phyloP scores from a whole-genome alignment of 2,113 vertebrate genomes.

The Lepidothrix coronata region DNA sequence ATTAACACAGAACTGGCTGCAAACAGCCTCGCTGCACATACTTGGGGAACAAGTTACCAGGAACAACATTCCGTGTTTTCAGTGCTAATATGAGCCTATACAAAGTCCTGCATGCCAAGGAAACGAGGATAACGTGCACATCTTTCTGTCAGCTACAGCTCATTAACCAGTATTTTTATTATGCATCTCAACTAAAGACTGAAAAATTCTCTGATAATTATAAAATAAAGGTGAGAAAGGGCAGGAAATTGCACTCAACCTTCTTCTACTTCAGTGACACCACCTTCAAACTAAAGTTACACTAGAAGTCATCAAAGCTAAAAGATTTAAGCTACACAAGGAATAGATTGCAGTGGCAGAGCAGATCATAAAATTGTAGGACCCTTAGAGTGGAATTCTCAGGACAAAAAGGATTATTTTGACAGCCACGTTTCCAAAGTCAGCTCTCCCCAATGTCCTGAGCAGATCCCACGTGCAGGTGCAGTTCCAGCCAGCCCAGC shows the following conservation, averaged over 20 bases:
- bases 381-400: not conserved
- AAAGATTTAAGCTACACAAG: not conserved
- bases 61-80: conserved; percentile 51
- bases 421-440: not conserved
- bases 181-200: not conserved
- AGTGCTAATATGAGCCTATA: conserved; percentile 25
- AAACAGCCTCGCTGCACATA: conserved; percentile 38
- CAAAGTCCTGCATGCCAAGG: conserved; percentile 31
- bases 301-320: not conserved
- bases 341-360: not conserved
- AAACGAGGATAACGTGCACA: conserved; percentile 38
- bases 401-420: not conserved
- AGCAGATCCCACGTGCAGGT: not conserved
- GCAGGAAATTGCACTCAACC: not conserved
- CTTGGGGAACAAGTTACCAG: conserved; percentile 57
- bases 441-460: not conserved
- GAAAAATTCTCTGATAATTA: not conserved
- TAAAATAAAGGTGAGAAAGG: not conserved
- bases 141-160: not conserved
- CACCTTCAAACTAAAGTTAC: not conserved
- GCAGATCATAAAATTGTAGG: not conserved
- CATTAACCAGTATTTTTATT: not conserved
- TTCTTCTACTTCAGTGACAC: not conserved
- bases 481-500: not conserved
- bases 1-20: conserved; percentile 68